Evolutionary conservation across 2,888 invertebrate genomes (phyloP).

Genomic region (Lottia gigantea): DNA sequence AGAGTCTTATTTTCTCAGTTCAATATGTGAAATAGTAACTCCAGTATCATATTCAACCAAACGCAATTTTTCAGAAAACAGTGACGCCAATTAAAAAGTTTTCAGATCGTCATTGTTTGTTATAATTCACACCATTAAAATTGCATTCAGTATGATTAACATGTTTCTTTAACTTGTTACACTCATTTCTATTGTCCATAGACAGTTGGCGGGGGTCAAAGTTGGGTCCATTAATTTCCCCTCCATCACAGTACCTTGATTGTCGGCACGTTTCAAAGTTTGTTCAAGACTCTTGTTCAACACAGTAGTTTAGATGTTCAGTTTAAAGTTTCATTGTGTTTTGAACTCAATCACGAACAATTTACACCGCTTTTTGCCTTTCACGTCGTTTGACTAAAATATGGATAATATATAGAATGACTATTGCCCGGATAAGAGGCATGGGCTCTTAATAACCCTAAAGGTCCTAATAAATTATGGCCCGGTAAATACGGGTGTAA

Average conservation of each 20-base stretch:
- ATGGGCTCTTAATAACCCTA: slow-evolving; percentile 54
- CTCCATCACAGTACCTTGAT: slow-evolving; percentile 2
- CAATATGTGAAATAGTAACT: too few species aligned
- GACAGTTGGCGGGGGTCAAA: slow-evolving; percentile 9
- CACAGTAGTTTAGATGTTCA: slow-evolving; percentile 1
- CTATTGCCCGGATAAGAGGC: slow-evolving; percentile 48
- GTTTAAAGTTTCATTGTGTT: slow-evolving; percentile 1
- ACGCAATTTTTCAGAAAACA: too few species aligned
- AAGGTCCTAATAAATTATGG: slow-evolving; percentile 52
- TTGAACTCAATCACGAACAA: neutral
- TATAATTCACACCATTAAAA: too few species aligned
- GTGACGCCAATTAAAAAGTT: too few species aligned
- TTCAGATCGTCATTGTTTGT: too few species aligned
- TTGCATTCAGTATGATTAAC: neutral
- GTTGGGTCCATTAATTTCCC: neutral
- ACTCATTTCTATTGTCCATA: neutral
- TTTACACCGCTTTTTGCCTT: neutral
- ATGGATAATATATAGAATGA: slow-evolving; percentile 48
- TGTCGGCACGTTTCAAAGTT: slow-evolving; percentile 5
- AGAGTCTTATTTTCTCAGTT: too few species aligned
- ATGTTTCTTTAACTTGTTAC: neutral
- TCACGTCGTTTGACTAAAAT: slow-evolving; percentile 39
- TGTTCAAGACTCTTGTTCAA: slow-evolving; percentile 2
- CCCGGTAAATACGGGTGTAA: slow-evolving; percentile 56
- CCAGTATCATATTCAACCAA: too few species aligned